Conservation (phyloP, 2,888 invertebrate species). For the Julus scandinavius region DNA sequence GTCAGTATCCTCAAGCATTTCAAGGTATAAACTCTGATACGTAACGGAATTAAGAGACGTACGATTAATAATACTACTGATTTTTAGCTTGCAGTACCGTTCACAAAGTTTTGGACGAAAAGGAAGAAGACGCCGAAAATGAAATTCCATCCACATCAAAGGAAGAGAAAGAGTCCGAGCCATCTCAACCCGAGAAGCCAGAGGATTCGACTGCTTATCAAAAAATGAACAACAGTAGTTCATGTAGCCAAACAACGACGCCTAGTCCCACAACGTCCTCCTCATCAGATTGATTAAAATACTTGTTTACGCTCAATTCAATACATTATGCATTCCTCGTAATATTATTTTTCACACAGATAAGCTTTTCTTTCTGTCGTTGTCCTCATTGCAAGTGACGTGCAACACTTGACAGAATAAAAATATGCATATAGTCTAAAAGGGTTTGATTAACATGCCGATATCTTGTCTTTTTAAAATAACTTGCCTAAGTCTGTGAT, state of each 20-base stretch:
- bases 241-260: constrained; percentile 55
- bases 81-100: constrained; percentile 50
- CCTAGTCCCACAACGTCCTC: constrained; percentile 54
- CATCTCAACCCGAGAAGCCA: constrained; percentile 8
- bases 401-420: not conserved
- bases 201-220: not conserved
- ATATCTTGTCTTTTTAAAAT: constrained; percentile 1
- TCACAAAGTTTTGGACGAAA: constrained; percentile 8
- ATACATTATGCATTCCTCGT: not conserved
- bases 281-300: constrained; percentile 54
- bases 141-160: not conserved
- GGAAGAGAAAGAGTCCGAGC: not conserved
- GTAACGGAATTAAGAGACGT: not conserved
- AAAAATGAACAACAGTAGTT: constrained; percentile 53
- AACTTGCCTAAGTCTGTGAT: constrained; percentile 9
- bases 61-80: not conserved
- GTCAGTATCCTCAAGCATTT: constrained; percentile 67
- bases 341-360: not conserved
- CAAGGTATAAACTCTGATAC: constrained; percentile 52
- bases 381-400: not conserved
- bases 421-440: not conserved
- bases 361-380: not conserved
- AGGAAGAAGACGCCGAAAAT: constrained; percentile 38
- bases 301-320: not conserved
- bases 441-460: not conserved